Evolutionary conservation across 1,140 invertebrate species (phyloP), one percentile per base, ranked within the genome.

Genomic region (Himalopsyche phryganea): DNA sequence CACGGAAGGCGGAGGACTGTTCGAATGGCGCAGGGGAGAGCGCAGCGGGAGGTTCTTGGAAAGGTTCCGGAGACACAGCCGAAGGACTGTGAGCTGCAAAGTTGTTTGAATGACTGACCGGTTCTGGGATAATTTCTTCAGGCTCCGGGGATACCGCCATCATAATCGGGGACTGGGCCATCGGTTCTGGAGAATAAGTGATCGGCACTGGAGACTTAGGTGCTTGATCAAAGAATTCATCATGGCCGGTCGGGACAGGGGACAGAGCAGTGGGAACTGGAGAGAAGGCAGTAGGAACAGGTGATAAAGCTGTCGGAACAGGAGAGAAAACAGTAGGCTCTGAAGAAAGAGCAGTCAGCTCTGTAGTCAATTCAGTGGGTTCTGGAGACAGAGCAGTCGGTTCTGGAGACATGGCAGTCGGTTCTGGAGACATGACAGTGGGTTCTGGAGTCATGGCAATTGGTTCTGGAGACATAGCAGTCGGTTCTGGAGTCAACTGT

Each of bases 31-130:
- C 38, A 5, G 38, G n/a, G 15, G 38, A 40, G 11, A 13, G n/a
- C 15, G 38, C 4, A 40, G 15, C 15, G 15, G 38, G 38, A 40
- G 20, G 17, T 23, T 15, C 9, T 28, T n/a, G 40, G 50, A 60
- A 58, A 14, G 63, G 63, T 41, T 63, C 53, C 23, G 50, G 50
- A 6, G 51, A 58, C 1, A 47, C 19, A 17, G 38, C 35, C 17
- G 14, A n/a, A n/a, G n/a, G 48, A 50, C 38, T 40, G 38, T 40
- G 38, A 40, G 38, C 11, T 4, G 11, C 15, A 11, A 40, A 15
- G n/a, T 40, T 5, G n/a, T 13, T 40, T 4, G 36, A 51, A 51
- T 51, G 50, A 23, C 20, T 33, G n/a, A 50, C 13, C 2, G 11
- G 48, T 38, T 50, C 50, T 6, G 36, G 14, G 41, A 23, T 19